Conservation (phyloP, 2,888 invertebrate genomes). For the Phlogophora meticulosa region DNA sequence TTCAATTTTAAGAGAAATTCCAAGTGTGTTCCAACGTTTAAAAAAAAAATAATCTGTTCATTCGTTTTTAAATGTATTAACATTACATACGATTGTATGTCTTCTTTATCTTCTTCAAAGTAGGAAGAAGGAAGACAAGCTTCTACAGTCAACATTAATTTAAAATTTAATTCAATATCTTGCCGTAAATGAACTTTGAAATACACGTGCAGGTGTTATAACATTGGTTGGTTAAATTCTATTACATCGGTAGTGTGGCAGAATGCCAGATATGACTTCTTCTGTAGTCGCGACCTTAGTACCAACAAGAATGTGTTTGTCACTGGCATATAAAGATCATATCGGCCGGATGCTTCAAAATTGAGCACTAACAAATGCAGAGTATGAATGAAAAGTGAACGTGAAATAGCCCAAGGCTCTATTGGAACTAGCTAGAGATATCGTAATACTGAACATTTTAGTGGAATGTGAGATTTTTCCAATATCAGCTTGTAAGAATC, state of each 20-base stretch:
- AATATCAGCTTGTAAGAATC: not conserved
- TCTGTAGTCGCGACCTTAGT: slow-evolving; percentile 40
- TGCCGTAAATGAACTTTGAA: slow-evolving; percentile 33
- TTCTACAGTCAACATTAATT: no score
- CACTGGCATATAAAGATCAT: slow-evolving; percentile 51
- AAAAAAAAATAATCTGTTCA: no score
- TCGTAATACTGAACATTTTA: slow-evolving; percentile 2
- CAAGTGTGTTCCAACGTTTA: no score
- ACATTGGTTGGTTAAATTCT: slow-evolving; percentile 28
- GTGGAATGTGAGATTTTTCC: slow-evolving; percentile 1
- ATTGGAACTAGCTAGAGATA: slow-evolving; percentile 29
- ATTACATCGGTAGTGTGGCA: slow-evolving; percentile 35
- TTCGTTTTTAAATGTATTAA: no score
- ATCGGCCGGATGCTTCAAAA: slow-evolving; percentile 48
- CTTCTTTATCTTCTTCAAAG: no score
- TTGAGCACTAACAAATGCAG: slow-evolving; percentile 44
- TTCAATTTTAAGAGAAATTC: no score
- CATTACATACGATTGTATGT: no score
- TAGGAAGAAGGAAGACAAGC: no score
- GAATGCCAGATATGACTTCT: slow-evolving; percentile 38
- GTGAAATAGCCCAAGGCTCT: slow-evolving; percentile 49
- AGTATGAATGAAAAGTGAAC: slow-evolving; percentile 45
- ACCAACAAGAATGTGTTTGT: slow-evolving; percentile 33
- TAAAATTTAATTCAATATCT: slow-evolving; percentile 27
- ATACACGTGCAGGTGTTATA: slow-evolving; percentile 28